Conservation (phyloP, 2,113 vertebrate genomes). For the Epinephelus cyanopodus region DNA sequence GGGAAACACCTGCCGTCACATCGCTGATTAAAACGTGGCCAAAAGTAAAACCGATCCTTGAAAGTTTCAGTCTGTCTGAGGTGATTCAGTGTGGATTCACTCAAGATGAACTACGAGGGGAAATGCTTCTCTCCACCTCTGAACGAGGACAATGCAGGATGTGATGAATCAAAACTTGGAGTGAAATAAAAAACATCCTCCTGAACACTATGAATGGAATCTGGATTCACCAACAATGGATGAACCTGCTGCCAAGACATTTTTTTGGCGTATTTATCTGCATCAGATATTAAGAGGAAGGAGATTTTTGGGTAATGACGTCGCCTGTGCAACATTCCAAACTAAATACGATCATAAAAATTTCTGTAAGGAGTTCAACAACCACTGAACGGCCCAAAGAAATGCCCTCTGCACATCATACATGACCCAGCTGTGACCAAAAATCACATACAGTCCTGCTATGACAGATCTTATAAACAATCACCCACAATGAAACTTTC, state of each 20-base stretch:
- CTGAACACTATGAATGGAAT: slow-evolving; percentile 44
- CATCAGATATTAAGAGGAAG: slow-evolving; percentile 32
- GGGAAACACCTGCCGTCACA: slow-evolving; percentile 41
- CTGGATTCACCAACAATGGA: slow-evolving; percentile 63
- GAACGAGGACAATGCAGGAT: slow-evolving; percentile 50
- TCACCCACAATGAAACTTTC: slow-evolving; percentile 41
- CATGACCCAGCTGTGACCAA: slow-evolving; percentile 27
- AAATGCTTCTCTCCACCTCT: slow-evolving; percentile 7
- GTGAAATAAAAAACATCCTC: slow-evolving; percentile 64
- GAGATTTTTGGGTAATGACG: slow-evolving; percentile 48
- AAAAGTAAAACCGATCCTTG: slow-evolving; percentile 22
- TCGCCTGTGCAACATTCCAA: slow-evolving; percentile 35
- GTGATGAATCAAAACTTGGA: slow-evolving; percentile 57
- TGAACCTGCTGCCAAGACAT: slow-evolving; percentile 43
- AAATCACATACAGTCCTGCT: neutral
- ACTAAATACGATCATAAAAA: neutral
- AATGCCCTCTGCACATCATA: slow-evolving; percentile 6
- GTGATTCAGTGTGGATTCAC: slow-evolving; percentile 5
- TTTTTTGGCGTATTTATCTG: slow-evolving; percentile 7
- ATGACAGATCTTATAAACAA: slow-evolving; percentile 36
- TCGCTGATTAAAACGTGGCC: neutral
- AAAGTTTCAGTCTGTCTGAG: neutral
- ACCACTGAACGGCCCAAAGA: neutral
- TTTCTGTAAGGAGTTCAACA: neutral
- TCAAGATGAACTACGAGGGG: neutral